Base-by-base conservation (phyloP, 2,888 invertebrate genomes). In the Melanostoma mellinum region DNA sequence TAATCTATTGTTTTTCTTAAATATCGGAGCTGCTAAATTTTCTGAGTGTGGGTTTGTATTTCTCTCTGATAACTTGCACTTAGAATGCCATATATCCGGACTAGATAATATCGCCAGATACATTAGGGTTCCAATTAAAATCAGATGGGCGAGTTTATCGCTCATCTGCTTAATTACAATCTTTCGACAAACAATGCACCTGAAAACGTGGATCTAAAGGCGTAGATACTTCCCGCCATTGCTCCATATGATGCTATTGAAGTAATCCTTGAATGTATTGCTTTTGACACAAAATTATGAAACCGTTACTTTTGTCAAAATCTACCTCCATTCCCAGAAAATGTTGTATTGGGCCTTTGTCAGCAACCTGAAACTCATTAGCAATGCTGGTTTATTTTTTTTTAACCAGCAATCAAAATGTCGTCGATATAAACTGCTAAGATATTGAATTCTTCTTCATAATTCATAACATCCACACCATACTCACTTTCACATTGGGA, bases 391-490 rank as follows among this genome's bases (percentile, higher is more conserved):
- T 6, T 36, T n/a, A 44, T 9, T 10, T 56, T 61, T 1, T 36
- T 44, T 6, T 75, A 84, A 30, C 71, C 38, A 6, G 65, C 74
- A 30, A 78, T 65, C n/a, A 74, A 8, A 3, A 84, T 71, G 35
- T 77, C 77, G 36, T 76, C 68, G 5, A 82, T 76, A 10, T 73
- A 73, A 4, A 84, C 74, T 20, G 48, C 67, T 4, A 69, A 35
- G 3, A 73, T 68, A 4, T 63, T 73, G 3, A 58, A 44, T 44
- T 58, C 56, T n/a, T 8, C 42, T 5, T 35, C 42, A 48, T 20
- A 33, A 20, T 50, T 52, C 33, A 68, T 46, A 44, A 48, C 46
- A 44, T 68, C 68, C 9, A 61, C 52, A 42, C 69, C 69, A 20
- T 46, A n/a, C 8, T 75, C 80, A 50, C 40, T 50, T 42, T 69